Base-by-base conservation (phyloP, 2,888 invertebrate genomes). In the Coecobrya sp. region DNA sequence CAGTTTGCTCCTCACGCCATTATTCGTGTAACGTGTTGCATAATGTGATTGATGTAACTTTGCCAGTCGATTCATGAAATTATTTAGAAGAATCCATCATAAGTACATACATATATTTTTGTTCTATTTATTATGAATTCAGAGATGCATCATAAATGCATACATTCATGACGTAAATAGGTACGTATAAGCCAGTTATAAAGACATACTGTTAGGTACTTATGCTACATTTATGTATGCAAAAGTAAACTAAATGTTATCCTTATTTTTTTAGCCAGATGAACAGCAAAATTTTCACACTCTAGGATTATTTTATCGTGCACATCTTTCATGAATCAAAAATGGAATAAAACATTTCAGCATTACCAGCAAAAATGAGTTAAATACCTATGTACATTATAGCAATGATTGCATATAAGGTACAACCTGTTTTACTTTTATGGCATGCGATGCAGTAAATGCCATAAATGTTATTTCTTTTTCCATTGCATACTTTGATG, bases 41-140 rank as follows among this genome's bases (percentile, higher is more conserved):
- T 73, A 52, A 86, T 86, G 90, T 36, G 36, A 91, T 86, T 91
- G 79, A 91, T 86, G 91, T 68, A 79, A 76, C 73, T 49, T 76
- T 45, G 62, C 86, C 79, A 42, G 55, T 81, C 86, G 81, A 91
- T 86, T 91, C 68, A 86, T 55, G 86, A 68, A 91, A 91, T 91
- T 79, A 91, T 91, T 86, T 70, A 25, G 49, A 49, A 22, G 81
- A 85, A 85, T 85, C 85, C 79, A 85, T 36, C 22, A 27, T 59
- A 19, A 19, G 10, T 62, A 62, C 62, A 7, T 62, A 68, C n/a
- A 36, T 30, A 16, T 73, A 59, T 22, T 55, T 36, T 73, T 55
- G 22, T 55, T 55, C 19, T 22, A 30, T n/a, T n/a, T 82, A 19
- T 59, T 59, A 52, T 16, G n/a, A n/a, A 55, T n/a, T 7, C 8